Conservation (phyloP, 1,140 invertebrate genomes). For the Tetragnatha versicolor region DNA sequence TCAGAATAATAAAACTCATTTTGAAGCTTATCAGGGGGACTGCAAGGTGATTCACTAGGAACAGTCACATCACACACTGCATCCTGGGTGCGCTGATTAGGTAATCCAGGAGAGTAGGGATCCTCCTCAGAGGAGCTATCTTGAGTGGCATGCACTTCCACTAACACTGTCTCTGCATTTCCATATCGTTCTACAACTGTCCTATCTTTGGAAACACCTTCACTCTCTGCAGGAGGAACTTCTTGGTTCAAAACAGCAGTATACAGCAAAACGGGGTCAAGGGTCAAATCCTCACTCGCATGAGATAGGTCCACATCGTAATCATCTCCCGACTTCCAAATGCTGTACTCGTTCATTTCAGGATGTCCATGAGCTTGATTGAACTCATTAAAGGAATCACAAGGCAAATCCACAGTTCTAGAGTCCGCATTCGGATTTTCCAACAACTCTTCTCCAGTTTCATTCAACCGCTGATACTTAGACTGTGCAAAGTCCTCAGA, state of each 20-base stretch:
- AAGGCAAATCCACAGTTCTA: neutral
- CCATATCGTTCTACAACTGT: slow-evolving; percentile 57
- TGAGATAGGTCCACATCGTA: neutral
- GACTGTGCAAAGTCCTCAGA: slow-evolving; percentile 33
- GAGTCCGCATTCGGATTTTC: neutral
- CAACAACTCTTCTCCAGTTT: neutral
- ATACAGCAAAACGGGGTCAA: slow-evolving; percentile 41
- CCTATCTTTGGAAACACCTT: slow-evolving; percentile 18
- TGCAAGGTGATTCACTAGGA: too few relatives aligned
- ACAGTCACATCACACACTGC: too few relatives aligned
- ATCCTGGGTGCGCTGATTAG: too few relatives aligned
- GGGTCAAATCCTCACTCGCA: slow-evolving; percentile 13
- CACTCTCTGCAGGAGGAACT: slow-evolving; percentile 26
- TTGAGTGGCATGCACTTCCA: slow-evolving; percentile 58
- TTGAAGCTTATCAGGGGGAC: neutral
- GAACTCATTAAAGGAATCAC: neutral
- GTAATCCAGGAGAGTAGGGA: slow-evolving; percentile 2
- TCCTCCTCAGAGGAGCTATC: slow-evolving; percentile 48
- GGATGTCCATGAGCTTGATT: neutral
- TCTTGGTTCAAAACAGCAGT: slow-evolving; percentile 16
- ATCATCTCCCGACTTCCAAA: neutral
- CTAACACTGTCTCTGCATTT: slow-evolving; percentile 57
- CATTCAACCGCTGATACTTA: slow-evolving; percentile 41
- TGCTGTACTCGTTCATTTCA: neutral
- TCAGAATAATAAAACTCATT: neutral